Evolutionary conservation across 2,888 invertebrate genomes (phyloP), one percentile per base, ranked within the genome.

Genomic region (Netelia fuscicornis): DNA sequence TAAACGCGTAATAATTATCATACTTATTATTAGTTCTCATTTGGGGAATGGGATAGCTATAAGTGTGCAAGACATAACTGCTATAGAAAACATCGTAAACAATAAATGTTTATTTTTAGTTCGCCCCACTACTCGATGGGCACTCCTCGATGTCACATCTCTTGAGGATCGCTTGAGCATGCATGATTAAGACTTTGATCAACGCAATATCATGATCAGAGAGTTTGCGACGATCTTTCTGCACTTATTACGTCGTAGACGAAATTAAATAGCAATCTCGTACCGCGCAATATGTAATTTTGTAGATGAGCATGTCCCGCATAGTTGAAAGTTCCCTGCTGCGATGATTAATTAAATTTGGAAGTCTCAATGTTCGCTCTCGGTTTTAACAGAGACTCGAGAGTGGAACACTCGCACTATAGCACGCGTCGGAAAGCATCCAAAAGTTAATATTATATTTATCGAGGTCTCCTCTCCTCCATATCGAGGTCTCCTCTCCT

Each of bases 181-280:
- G n/a, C 44, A 58, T 37, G 20, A 56, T 64, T 30, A 52, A 23
- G 52, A 52, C 17, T 64, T 58, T 37, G 54, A 68, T 54, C 25
- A 9, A 13, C 56, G 25, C 58, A 5, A 68, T 25, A 10, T 11
- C 30, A 9, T 42, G 56, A 20, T 17, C 62, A 52, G 11, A 37
- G 20, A 42, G 11, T 64, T 79, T 30, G 30, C 20, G 20, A 2
- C 70, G 17, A n/a, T 20, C 64, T 64, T 9, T 20, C 37, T 64
- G 42, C 62, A 17, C 58, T 71, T 90, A 89, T 89, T 88, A 89
- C 88, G 86, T 86, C 62, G 87, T 87, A 86, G 87, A 89, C 88
- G 86, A 90, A 90, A 90, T 90, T 87, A 90, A 90, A 90, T 90
- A 90, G 86, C 88, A 90, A 90, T 89, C 37, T 37, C 89, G 90